Conservation (phyloP, 1,140 invertebrate species). For the Drosophila seguyi region DNA sequence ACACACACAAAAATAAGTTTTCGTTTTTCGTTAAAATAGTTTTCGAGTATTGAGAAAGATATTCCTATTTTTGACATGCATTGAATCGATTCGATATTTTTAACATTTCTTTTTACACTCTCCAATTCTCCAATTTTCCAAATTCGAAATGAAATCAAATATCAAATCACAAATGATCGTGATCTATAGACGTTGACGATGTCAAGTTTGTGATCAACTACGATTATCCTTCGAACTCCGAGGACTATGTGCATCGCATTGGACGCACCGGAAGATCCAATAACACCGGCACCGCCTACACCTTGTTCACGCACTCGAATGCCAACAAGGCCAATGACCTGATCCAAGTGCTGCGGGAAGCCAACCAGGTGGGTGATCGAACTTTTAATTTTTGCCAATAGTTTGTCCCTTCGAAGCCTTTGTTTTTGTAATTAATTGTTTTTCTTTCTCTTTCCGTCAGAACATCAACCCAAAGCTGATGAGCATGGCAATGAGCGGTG, state of each 20-base stretch:
- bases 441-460: slow-evolving; percentile 55
- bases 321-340: slow-evolving; percentile 96
- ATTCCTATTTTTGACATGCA: slow-evolving; percentile 33
- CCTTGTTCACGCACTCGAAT: slow-evolving; percentile 98
- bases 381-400: not conserved
- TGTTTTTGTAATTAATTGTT: not conserved
- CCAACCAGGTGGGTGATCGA: slow-evolving; percentile 92
- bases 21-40: slow-evolving; percentile 75
- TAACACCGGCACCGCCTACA: slow-evolving; percentile 98
- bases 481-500: slow-evolving; percentile 86
- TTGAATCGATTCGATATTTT: slow-evolving; percentile 53
- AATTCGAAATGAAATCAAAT: slow-evolving; percentile 59
- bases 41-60: slow-evolving; percentile 68
- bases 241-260: slow-evolving; percentile 99
- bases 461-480: slow-evolving; percentile 87
- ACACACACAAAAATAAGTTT: slow-evolving; percentile 72
- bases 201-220: slow-evolving; percentile 99
- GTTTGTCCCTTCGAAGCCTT: not conserved
- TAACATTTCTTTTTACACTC: slow-evolving; percentile 68
- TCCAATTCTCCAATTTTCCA: slow-evolving; percentile 75
- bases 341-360: slow-evolving; percentile 96
- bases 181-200: slow-evolving; percentile 98
- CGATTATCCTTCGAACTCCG: slow-evolving; percentile 99
- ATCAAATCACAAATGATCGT: slow-evolving; percentile 41
- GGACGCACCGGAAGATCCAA: slow-evolving; percentile 98